Evolutionary conservation across 1,140 invertebrate genomes (phyloP), one percentile per base, ranked within the genome.

Genomic region (Cherax destructor): DNA sequence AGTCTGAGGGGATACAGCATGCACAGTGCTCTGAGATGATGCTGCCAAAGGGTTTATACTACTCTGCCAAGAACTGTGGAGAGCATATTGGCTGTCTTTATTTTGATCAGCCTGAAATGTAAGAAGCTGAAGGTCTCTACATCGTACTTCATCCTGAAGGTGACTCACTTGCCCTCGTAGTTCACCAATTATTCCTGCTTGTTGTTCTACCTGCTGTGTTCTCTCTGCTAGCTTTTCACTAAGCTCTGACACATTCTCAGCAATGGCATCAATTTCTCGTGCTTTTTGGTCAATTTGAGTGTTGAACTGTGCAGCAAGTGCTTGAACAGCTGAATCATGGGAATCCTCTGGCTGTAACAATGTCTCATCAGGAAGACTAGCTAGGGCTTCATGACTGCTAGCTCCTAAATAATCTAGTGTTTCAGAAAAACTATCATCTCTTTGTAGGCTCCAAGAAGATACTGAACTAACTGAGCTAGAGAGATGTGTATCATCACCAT

Each of bases 361-460:
- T 6, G 30, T 88, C 11, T 80, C 77, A 41, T 85, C 83, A 50
- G 83, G 83, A 47, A 85, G 83, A 50, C 49, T 85, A 49, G 83
- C 61, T 69, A 85, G 24, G 41, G 83, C 69, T 50, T 85, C 83
- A 50, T 74, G 83, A 85, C 83, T 85, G 18, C 85, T 87, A 13
- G 52, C 72, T 78, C 72, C 52, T 3, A 87, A 30, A n/a, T 52
- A 86, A 49, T 90, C 88, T 65, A 84, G 81, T 11, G 88, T 90
- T 84, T 92, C 92, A 24, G 83, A 92, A 49, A 85, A 49, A 49
- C 69, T 91, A 65, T 91, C 89, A 7, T 88, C 80, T 81, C 69
- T 41, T 21, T 77, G 77, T 21, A 91, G 21, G 72, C 89, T 92
- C 92, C 92, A 93, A 30, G 86, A 91, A 7, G 92, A 93, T 0